A percentile compares a stretch with the other conserved stretches of the same genome.
Conservation (phyloP, 1,140 invertebrate genomes). For the Heliothis virescens region DNA sequence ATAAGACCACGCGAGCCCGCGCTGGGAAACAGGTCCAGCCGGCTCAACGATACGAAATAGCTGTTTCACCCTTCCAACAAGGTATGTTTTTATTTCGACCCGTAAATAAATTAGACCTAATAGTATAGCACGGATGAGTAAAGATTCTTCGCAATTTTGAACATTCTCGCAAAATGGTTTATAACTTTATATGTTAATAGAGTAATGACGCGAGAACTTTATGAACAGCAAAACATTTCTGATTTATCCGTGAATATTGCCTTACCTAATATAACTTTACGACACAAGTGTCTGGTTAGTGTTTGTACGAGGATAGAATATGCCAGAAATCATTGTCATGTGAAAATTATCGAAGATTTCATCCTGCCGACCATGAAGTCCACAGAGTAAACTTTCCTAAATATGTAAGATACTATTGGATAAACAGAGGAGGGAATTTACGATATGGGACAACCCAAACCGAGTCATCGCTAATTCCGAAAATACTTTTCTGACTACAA, state of each 20-base stretch:
- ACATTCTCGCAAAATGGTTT: slow-evolving; percentile 17
- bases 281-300: slow-evolving; percentile 22
- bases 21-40: slow-evolving; percentile 70
- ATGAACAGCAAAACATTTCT: slow-evolving; percentile 22
- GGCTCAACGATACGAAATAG: slow-evolving; percentile 31
- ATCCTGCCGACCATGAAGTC: slow-evolving; percentile 52
- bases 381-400: slow-evolving; percentile 49
- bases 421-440: slow-evolving; percentile 55
- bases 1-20: slow-evolving; percentile 71
- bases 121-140: background rate
- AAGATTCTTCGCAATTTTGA: slow-evolving; percentile 13
- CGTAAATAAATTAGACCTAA: slow-evolving; percentile 26
- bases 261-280: slow-evolving; percentile 33
- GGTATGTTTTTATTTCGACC: slow-evolving; percentile 32
- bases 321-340: slow-evolving; percentile 49
- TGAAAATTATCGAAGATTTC: slow-evolving; percentile 54
- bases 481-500: slow-evolving; percentile 34
- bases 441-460: slow-evolving; percentile 24
- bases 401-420: slow-evolving; percentile 57
- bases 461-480: slow-evolving; percentile 27
- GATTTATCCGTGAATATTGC: slow-evolving; percentile 23
- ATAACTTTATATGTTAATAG: slow-evolving; percentile 36
- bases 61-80: slow-evolving; percentile 14
- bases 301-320: slow-evolving; percentile 27
- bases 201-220: slow-evolving; percentile 34